Conservation (phyloP, 2,113 vertebrate genomes). For the Oreochromis tanganicae region DNA sequence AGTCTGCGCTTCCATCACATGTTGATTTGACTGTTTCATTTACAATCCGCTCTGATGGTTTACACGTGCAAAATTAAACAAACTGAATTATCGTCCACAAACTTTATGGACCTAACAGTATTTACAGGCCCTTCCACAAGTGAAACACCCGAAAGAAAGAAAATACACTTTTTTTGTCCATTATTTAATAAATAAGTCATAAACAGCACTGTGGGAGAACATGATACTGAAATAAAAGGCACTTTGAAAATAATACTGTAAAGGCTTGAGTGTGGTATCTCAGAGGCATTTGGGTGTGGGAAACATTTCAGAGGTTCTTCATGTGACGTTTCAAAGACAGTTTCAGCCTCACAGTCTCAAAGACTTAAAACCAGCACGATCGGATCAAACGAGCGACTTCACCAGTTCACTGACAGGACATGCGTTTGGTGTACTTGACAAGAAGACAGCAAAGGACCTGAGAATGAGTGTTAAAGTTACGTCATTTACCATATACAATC, state of each 20-base stretch:
- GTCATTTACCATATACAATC: slow-evolving; percentile 16
- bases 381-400: neutral
- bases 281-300: slow-evolving; percentile 27
- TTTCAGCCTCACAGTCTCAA: neutral
- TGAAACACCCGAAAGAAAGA: neutral
- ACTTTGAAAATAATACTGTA: slow-evolving; percentile 80
- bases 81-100: neutral
- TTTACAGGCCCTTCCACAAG: neutral
- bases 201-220: slow-evolving; percentile 81
- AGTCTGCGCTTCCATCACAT: neutral
- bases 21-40: neutral
- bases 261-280: slow-evolving; percentile 21
- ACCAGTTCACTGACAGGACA: slow-evolving; percentile 1
- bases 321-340: neutral
- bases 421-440: slow-evolving; percentile 35
- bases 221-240: slow-evolving; percentile 88
- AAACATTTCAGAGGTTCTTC: slow-evolving; percentile 23
- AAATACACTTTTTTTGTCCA: slow-evolving; percentile 57
- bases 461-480: slow-evolving; percentile 31
- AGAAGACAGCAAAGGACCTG: slow-evolving; percentile 49
- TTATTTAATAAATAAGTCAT: slow-evolving; percentile 94
- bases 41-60: neutral
- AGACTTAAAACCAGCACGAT: neutral
- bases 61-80: neutral
- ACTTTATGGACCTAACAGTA: fast-evolving